A percentile compares a stretch with the other conserved stretches of the same genome.
Evolutionary conservation across 2,797 vertebrate species (phyloP).

Genomic region (Remorina albescens): DNA sequence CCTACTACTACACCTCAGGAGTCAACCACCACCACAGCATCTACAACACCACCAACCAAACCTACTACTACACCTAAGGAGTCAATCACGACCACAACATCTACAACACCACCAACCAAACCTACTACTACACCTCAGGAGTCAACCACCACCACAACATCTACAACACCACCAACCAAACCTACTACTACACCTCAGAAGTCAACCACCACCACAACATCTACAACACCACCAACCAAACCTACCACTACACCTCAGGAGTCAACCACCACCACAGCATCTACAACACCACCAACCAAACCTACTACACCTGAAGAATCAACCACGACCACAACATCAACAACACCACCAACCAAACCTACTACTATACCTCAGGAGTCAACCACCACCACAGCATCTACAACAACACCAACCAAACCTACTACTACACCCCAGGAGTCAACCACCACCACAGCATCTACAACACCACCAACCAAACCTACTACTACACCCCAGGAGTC

Average conservation of each 20-base stretch:
- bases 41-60: no score
- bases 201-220: slow-evolving; percentile 6
- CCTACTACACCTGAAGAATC: neutral
- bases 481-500: no score
- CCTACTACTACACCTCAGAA: neutral
- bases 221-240: neutral
- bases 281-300: neutral
- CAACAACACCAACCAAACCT: neutral
- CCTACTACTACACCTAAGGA: no score
- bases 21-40: no score
- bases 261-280: neutral
- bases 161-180: neutral
- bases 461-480: neutral
- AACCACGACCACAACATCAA: no score
- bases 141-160: no score
- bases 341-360: slow-evolving; percentile 4
- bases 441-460: slow-evolving; percentile 16
- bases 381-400: neutral
- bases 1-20: no score
- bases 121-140: no score
- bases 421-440: neutral
- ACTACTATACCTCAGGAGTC: neutral
- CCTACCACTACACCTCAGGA: neutral
- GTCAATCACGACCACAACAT: no score
- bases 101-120: no score